A percentile compares a stretch with the other conserved stretches of the same genome.
These are phyloP conservation scores for Adrianichthys oophorus DNA, from an alignment of 2,797 vertebrate genomes.

Conservation along the genomic window DNA sequence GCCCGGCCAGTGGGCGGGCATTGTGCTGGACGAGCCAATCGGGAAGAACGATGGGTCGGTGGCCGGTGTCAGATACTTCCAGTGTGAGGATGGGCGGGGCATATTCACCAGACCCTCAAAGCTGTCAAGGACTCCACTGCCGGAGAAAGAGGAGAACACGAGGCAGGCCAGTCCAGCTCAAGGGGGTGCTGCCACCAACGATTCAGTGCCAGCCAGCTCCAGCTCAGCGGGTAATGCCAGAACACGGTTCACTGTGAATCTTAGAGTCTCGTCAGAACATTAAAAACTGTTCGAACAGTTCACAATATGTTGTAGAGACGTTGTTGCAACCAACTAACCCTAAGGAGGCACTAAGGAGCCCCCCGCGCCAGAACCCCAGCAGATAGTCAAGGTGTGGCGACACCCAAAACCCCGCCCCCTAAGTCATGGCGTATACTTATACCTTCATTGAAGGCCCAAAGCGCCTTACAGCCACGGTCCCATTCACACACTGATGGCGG, in stretches of 20 bases:
- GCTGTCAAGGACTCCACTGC: conserved; percentile 57
- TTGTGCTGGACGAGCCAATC: conserved; percentile 90
- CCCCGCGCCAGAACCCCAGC: too few species aligned
- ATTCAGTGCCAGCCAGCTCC: conserved; percentile 21
- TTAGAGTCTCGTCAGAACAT: background rate
- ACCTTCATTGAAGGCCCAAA: too few species aligned
- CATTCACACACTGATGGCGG: too few species aligned
- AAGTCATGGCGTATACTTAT: too few species aligned
- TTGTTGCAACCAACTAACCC: too few species aligned
- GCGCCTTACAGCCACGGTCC: too few species aligned
- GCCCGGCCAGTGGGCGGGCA: conserved; percentile 95
- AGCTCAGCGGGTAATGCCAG: conserved; percentile 40
- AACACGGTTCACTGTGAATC: background rate
- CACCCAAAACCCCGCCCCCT: too few species aligned
- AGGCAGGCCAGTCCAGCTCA: conserved; percentile 63
- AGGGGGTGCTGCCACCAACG: conserved; percentile 7
- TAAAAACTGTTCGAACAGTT: too few species aligned
- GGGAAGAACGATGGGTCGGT: conserved; percentile 97
- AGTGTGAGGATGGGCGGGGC: conserved; percentile 76
- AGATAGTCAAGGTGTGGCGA: too few species aligned
- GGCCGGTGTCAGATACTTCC: conserved; percentile 85
- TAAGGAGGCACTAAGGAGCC: too few species aligned
- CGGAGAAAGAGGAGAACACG: conserved; percentile 85
- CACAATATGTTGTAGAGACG: too few species aligned
- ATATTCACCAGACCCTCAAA: conserved; percentile 82